These are phyloP conservation scores for Myotis pilosus DNA, from an alignment of 2,797 vertebrate genomes.

Conservation along the genomic window DNA sequence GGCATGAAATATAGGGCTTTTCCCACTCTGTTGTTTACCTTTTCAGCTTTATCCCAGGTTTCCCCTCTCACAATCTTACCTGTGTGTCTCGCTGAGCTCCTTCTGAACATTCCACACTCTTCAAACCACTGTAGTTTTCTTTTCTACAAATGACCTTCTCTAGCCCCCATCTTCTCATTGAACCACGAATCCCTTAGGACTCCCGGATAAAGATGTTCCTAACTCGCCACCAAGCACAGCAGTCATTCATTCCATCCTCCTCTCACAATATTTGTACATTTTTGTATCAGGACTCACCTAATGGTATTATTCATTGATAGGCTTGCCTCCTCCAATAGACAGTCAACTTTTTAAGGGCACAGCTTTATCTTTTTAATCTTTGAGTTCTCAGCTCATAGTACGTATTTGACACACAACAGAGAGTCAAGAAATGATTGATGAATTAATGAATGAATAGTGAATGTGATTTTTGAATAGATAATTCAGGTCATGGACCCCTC, in stretches of 20 bases:
- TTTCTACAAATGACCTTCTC: neutral
- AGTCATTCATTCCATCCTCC: neutral
- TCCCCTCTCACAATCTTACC: neutral
- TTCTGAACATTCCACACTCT: neutral
- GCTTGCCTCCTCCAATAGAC: neutral
- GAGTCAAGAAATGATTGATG: neutral
- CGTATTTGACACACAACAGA: neutral
- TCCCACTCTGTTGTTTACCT: neutral
- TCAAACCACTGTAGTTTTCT: neutral
- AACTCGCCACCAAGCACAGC: neutral
- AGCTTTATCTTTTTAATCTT: neutral
- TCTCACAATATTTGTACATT: neutral
- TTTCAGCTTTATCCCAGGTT: neutral
- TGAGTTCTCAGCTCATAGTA: neutral
- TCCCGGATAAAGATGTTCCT: neutral
- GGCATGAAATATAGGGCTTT: neutral
- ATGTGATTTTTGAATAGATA: neutral
- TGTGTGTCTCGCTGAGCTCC: neutral
- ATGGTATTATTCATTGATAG: neutral
- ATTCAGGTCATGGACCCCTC: neutral
- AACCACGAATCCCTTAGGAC: neutral
- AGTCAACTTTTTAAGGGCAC: neutral
- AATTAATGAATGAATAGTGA: neutral
- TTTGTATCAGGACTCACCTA: neutral
- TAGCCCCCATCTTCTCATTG: neutral